phyloP scores from a whole-genome alignment of 2,113 vertebrate genomes.

The Chloebia gouldiae region DNA sequence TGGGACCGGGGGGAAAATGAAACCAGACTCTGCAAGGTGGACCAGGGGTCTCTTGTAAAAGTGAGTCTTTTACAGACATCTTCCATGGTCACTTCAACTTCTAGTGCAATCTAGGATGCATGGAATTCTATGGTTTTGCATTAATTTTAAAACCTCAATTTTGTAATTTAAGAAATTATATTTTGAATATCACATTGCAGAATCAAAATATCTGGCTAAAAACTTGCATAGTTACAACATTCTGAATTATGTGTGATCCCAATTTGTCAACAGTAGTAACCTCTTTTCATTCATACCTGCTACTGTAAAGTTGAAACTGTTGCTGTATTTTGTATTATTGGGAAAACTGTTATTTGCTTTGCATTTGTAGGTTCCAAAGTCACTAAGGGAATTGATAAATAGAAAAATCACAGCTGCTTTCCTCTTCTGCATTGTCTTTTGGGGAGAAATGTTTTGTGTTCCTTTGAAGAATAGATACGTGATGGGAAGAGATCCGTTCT shows the following conservation, averaged over 20 bases:
- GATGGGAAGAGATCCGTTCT: constrained; percentile 46
- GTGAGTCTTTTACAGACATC: neutral
- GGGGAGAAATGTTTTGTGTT: neutral
- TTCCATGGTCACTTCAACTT: neutral
- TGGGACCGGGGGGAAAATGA: neutral
- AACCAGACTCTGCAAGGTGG: neutral
- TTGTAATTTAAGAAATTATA: neutral
- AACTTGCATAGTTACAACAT: neutral
- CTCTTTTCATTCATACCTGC: constrained; percentile 10
- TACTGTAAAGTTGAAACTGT: constrained; percentile 4
- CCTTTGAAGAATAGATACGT: constrained; percentile 46
- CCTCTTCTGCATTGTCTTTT: neutral
- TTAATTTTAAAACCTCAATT: neutral
- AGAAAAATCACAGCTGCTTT: constrained; percentile 51
- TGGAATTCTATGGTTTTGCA: neutral
- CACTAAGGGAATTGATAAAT: neutral
- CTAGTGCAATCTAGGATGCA: neutral
- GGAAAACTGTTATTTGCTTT: constrained; percentile 37
- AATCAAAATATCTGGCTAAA: neutral
- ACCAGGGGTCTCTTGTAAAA: neutral
- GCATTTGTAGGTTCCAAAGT: constrained; percentile 54
- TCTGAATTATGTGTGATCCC: neutral
- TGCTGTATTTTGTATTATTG: constrained; percentile 33
- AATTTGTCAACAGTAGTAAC: neutral
- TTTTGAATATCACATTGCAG: neutral